A percentile compares a stretch with the other conserved stretches of the same genome.
phyloP scores from a whole-genome alignment of 2,797 vertebrate genomes.

The Trichosurus vulpecula region DNA sequence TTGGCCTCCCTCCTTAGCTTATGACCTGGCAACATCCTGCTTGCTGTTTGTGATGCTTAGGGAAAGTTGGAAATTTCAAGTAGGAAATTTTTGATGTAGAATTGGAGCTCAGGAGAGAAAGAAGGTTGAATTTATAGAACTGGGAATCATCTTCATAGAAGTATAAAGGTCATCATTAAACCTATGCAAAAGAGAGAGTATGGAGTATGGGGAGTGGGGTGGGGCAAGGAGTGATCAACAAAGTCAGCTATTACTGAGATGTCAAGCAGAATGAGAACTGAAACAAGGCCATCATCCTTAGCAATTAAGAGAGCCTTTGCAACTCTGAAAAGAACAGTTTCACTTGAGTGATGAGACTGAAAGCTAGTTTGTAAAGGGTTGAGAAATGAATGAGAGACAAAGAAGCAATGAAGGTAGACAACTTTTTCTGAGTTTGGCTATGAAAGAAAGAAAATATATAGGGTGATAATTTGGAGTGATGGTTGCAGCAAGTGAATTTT shows the following conservation, averaged over 20 bases:
- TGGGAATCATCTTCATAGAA: neutral
- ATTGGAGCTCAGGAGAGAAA: neutral
- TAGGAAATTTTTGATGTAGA: neutral
- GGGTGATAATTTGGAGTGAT: neutral
- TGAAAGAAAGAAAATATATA: neutral
- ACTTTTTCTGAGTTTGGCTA: neutral
- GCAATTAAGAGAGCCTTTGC: neutral
- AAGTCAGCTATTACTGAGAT: neutral
- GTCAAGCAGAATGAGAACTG: neutral
- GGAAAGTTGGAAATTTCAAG: neutral
- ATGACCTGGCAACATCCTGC: neutral
- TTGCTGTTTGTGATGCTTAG: neutral
- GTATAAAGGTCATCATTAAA: neutral
- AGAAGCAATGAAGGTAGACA: neutral
- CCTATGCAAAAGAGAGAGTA: neutral
- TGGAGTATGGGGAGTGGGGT: neutral
- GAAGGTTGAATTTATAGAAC: neutral
- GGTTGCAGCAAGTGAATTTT: neutral
- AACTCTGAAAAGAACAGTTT: no score
- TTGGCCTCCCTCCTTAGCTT: neutral
- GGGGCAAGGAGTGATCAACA: neutral
- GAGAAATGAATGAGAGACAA: neutral
- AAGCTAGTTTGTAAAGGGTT: neutral
- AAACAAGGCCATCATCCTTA: neutral
- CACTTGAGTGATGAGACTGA: neutral